phyloP scores from a whole-genome alignment of 2,888 invertebrate genomes.

The Nowickia ferox region DNA sequence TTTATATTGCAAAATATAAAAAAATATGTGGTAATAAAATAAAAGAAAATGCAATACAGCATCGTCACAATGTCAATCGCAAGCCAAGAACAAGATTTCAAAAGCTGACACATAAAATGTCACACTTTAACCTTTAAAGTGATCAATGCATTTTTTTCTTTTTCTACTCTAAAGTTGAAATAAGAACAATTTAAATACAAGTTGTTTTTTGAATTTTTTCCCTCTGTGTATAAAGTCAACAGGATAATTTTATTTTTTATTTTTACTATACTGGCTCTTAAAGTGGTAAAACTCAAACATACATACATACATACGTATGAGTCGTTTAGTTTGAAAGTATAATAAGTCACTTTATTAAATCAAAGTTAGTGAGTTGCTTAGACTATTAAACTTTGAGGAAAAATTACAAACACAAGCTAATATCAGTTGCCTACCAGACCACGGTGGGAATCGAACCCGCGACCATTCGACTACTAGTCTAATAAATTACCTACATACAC shows the following conservation, averaged over 20 bases:
- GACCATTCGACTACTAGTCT: no score
- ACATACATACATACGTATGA: background rate
- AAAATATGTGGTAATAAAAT: constrained; percentile 23
- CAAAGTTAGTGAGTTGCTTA: no score
- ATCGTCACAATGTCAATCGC: constrained; percentile 35
- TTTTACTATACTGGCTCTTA: background rate
- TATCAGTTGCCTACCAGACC: no score
- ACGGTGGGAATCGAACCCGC: no score
- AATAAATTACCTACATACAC: no score
- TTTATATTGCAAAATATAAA: background rate
- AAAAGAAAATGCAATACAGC: constrained; percentile 32
- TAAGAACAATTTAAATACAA: background rate
- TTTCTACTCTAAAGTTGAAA: background rate
- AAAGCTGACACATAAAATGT: constrained; percentile 16
- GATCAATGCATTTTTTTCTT: background rate
- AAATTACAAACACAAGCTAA: no score
- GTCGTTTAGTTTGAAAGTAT: background rate
- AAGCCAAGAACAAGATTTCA: constrained; percentile 25
- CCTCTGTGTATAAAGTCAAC: no score
- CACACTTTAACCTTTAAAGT: constrained; percentile 7
- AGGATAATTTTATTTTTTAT: no score
- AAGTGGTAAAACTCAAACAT: background rate
- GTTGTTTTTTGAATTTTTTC: background rate
- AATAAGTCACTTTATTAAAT: background rate
- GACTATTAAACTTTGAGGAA: no score